phyloP scores from a whole-genome alignment of 2,797 vertebrate genomes.

The Orientallactaga sibirica region DNA sequence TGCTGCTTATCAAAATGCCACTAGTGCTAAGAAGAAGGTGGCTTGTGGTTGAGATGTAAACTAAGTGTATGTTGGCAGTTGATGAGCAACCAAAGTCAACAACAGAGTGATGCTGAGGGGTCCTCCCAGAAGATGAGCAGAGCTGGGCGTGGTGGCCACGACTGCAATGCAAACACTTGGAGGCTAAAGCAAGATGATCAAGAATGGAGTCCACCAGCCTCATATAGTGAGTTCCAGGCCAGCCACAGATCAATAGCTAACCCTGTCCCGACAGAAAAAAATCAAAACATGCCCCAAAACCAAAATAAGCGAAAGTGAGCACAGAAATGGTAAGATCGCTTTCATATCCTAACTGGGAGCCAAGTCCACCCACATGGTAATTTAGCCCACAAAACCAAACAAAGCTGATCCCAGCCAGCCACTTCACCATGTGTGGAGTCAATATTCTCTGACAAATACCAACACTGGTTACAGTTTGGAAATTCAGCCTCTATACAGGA shows the following conservation, averaged over 20 bases:
- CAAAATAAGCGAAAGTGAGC: background rate
- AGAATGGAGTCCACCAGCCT: background rate
- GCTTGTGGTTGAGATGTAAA: conserved; percentile 14
- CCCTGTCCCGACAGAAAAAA: background rate
- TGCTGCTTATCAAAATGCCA: background rate
- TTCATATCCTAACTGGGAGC: background rate
- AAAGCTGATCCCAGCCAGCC: background rate
- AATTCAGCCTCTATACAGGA: background rate
- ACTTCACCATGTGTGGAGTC: background rate
- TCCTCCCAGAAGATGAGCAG: background rate
- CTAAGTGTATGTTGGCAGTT: background rate
- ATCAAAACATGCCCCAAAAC: background rate
- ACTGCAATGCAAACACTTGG: background rate
- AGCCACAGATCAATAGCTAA: background rate
- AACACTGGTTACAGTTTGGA: background rate
- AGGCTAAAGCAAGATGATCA: background rate
- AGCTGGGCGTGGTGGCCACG: background rate
- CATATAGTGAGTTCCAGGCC: background rate
- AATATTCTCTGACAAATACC: background rate
- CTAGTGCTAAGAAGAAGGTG: background rate
- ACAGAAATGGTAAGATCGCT: background rate
- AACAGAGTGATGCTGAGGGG: background rate
- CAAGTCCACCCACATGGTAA: background rate
- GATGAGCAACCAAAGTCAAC: background rate
- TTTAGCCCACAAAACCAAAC: background rate